Percentiles rank a stretch among this genome's conserved stretches.
These are phyloP conservation scores for Euzophera pinguis DNA, from an alignment of 2,888 invertebrate species.

Conservation along the genomic window DNA sequence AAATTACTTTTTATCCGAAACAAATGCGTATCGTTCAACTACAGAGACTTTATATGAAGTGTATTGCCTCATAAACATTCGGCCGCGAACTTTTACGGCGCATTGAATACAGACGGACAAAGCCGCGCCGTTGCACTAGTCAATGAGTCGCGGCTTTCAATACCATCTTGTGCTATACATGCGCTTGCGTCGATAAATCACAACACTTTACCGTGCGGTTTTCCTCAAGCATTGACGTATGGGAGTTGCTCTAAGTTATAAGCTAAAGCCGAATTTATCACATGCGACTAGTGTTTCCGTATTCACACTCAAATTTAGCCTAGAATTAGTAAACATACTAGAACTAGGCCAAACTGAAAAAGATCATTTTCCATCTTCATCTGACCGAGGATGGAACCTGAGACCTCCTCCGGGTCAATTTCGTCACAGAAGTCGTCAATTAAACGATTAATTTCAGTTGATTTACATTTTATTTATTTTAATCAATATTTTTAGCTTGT, in stretches of 20 bases:
- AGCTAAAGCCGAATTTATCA: background rate
- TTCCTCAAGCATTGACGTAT: conserved; percentile 19
- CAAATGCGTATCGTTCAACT: background rate
- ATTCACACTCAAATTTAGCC: too few relatives aligned
- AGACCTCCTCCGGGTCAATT: too few relatives aligned
- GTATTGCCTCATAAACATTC: background rate
- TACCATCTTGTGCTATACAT: background rate
- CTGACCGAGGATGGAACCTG: too few relatives aligned
- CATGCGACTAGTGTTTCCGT: too few relatives aligned
- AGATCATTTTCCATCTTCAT: too few relatives aligned
- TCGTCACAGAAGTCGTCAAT: too few relatives aligned
- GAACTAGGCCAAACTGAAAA: too few relatives aligned
- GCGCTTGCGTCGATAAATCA: background rate
- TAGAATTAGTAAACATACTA: too few relatives aligned
- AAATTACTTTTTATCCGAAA: background rate
- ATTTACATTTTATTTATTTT: too few relatives aligned
- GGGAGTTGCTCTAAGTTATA: background rate
- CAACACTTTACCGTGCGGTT: conserved; percentile 14
- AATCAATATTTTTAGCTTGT: too few relatives aligned
- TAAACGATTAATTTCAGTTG: too few relatives aligned
- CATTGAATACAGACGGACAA: background rate
- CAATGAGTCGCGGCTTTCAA: background rate
- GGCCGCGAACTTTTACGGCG: background rate
- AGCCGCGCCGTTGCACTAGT: background rate
- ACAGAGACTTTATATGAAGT: background rate